These are phyloP conservation scores for Drosophila ercepeae DNA, from an alignment of 1,140 invertebrate genomes.

Conservation along the genomic window DNA sequence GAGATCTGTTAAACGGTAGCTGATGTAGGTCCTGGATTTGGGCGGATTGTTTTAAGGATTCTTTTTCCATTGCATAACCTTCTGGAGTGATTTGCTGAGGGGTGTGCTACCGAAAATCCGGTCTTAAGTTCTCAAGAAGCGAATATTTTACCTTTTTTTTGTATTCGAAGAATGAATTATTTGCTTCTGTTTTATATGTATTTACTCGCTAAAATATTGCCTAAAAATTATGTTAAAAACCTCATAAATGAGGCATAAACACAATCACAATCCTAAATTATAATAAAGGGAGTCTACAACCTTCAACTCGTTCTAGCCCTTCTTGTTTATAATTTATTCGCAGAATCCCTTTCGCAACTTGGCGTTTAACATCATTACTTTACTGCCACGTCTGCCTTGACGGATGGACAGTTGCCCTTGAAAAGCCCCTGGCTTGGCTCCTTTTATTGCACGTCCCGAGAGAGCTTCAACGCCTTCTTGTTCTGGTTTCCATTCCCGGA, in stretches of 20 bases:
- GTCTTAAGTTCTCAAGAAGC: not conserved
- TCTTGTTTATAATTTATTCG: constrained; percentile 45
- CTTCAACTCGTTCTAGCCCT: not conserved
- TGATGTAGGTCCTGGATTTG: constrained; percentile 9
- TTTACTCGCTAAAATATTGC: too few relatives aligned
- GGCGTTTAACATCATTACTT: constrained; percentile 54
- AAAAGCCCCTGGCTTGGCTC: constrained; percentile 10
- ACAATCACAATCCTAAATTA: not conserved
- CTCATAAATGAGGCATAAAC: too few relatives aligned
- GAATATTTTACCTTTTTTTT: not conserved
- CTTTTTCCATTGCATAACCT: constrained; percentile 51
- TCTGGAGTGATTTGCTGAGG: not conserved
- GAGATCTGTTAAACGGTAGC: constrained; percentile 54
- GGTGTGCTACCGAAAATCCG: constrained; percentile 14
- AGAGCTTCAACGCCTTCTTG: constrained; percentile 4
- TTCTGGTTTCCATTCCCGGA: constrained; percentile 7
- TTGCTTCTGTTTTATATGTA: too few relatives aligned
- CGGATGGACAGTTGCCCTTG: constrained; percentile 53
- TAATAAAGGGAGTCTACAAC: not conserved
- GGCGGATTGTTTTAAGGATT: constrained; percentile 36
- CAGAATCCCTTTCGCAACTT: constrained; percentile 34
- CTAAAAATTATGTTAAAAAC: too few relatives aligned
- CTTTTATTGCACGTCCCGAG: constrained; percentile 7
- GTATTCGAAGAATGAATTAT: constrained; percentile 6
- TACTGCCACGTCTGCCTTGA: not conserved